Evolutionary conservation across 1,140 invertebrate genomes (phyloP).

Genomic region (Aphaenogaster rudis): DNA sequence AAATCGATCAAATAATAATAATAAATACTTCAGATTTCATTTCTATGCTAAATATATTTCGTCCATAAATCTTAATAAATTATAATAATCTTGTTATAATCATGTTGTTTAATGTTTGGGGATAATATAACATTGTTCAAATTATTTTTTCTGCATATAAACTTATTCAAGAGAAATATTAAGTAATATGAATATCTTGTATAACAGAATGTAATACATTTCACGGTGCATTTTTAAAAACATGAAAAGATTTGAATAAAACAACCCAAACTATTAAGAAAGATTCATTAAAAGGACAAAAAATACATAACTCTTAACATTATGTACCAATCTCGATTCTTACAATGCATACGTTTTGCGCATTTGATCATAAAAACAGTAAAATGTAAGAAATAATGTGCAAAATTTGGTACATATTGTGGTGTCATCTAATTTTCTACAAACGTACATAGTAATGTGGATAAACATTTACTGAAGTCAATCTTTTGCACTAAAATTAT

Average conservation of each 20-base stretch:
- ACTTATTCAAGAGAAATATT: slow-evolving; percentile 1
- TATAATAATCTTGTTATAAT: slow-evolving; percentile 18
- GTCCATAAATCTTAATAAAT: slow-evolving; percentile 10
- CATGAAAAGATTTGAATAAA: not conserved
- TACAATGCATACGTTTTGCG: not conserved
- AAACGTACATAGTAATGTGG: slow-evolving; percentile 43
- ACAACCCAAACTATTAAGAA: slow-evolving; percentile 9
- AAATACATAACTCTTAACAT: not conserved
- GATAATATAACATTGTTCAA: not conserved
- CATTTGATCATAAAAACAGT: slow-evolving; percentile 1
- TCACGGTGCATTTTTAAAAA: slow-evolving; percentile 2
- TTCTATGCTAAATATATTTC: not conserved
- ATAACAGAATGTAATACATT: slow-evolving; percentile 19
- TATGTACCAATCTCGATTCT: slow-evolving; percentile 41
- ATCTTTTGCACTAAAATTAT: slow-evolving; percentile 6
- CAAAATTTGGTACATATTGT: slow-evolving; percentile 24
- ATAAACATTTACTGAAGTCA: slow-evolving; percentile 40
- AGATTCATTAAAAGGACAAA: slow-evolving; percentile 11
- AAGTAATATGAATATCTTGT: not conserved
- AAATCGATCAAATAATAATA: not conserved
- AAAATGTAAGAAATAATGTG: slow-evolving; percentile 11
- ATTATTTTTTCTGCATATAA: not conserved
- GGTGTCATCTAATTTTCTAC: slow-evolving; percentile 43
- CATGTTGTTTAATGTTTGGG: not conserved
- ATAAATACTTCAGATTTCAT: not conserved